A percentile compares a stretch with the other conserved stretches of the same genome.
phyloP scores from a whole-genome alignment of 2,888 invertebrate species.

The Epiperipatus broadwayi region DNA sequence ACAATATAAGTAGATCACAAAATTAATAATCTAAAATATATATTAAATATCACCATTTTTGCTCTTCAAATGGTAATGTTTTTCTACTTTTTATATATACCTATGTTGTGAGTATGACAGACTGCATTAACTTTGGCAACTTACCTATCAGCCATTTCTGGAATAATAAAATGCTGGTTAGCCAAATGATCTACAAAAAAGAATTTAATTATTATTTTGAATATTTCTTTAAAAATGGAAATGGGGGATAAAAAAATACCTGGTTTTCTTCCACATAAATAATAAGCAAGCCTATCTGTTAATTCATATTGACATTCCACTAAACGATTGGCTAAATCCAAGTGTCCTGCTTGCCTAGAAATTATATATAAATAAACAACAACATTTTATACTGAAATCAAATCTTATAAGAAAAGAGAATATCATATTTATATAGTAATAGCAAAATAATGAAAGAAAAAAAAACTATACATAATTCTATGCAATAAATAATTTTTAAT shows the following conservation, averaged over 20 bases:
- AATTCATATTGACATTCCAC: conserved; percentile 79
- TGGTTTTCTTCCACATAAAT: conserved; percentile 66
- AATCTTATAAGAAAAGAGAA: not conserved
- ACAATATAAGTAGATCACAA: too few species aligned
- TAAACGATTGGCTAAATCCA: conserved; percentile 57
- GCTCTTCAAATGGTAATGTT: too few species aligned
- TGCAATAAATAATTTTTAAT: too few species aligned
- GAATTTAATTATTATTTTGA: conserved; percentile 12
- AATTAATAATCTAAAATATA: too few species aligned
- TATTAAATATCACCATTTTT: too few species aligned
- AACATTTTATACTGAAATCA: not conserved
- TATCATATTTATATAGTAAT: not conserved
- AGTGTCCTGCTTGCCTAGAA: conserved; percentile 44
- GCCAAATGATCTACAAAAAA: conserved; percentile 43
- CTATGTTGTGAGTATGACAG: too few species aligned
- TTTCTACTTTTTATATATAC: too few species aligned
- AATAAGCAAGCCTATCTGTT: conserved; percentile 73
- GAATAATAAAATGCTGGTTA: conserved; percentile 68
- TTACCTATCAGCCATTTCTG: conserved; percentile 38
- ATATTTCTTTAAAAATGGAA: too few species aligned
- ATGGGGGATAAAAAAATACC: conserved; percentile 18
- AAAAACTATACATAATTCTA: too few species aligned
- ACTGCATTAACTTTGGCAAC: not conserved
- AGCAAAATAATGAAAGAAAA: conserved; percentile 3
- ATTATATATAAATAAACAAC: conserved; percentile 5